Evolutionary conservation across 2,888 invertebrate species (phyloP), one percentile per base, ranked within the genome.

Genomic region (Zaprionus bogoriensis): DNA sequence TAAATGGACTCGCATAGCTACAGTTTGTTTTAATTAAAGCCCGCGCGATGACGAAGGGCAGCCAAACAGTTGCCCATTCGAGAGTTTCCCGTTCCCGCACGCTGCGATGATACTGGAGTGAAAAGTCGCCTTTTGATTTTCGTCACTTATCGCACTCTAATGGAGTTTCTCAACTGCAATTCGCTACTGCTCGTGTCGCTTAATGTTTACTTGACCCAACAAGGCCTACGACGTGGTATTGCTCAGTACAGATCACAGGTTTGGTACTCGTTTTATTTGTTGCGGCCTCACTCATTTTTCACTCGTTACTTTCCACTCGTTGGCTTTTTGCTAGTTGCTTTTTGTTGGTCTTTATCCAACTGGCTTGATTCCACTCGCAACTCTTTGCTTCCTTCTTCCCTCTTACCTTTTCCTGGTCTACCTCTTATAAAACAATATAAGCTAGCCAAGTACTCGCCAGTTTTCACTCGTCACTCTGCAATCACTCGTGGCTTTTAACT

Each of bases 1-100:
- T 44, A 48, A 45, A 46, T 12, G 41, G 17, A 9, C 7, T 14
- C 7, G 17, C 2, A 36, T 27, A 27, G 17, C 62, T 42, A 52
- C 39, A 53, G 54, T 50, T 76, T 44, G 48, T 60, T 64, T 77
- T 74, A 77, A 76, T 67, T 67, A 45, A 59, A 53, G 28, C 1
- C 38, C 22, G 28, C 45, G 20, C 39, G 30, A 5, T 7, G 12
- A n/a, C 19, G 9, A 10, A 20, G 6, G 7, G 17, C 17, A 30
- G 22, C 41, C 12, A 22, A 41, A 22, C 22, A 41, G 20, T 39
- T 36, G 9, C 14, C 3, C 32, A 9, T 14, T 7, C 32, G 17
- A 14, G 17, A 27, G n/a, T n/a, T 27, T 27, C n/a, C 1, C 27
- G n/a, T 30, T 30, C 10, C 30, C 4, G 12, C 17, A 36, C 17